Percentiles rank a stretch among this genome's conserved stretches.
These are phyloP conservation scores for Falco columbarius DNA, from an alignment of 2,797 vertebrate genomes.

Conservation along the genomic window DNA sequence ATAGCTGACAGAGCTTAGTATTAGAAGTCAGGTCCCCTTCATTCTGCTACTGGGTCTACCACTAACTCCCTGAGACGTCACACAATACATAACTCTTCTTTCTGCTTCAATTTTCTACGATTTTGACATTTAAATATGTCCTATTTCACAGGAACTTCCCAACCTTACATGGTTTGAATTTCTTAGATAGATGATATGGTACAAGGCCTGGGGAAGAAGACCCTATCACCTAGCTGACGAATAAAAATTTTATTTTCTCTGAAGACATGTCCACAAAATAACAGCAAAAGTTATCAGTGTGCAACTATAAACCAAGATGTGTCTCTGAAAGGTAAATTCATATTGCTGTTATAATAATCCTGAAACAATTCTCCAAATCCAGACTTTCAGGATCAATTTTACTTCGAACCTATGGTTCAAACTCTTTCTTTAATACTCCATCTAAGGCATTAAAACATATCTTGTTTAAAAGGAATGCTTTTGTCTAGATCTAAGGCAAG, in stretches of 20 bases:
- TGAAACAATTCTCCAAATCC: not conserved
- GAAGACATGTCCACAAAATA: not conserved
- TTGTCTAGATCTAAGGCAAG: not conserved
- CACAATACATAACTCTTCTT: not conserved
- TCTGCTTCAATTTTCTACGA: not conserved
- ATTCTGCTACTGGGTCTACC: not conserved
- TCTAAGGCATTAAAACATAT: not conserved
- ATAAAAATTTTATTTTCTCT: not conserved
- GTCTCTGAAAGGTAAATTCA: not conserved
- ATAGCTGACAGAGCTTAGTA: not conserved
- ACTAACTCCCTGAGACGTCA: not conserved
- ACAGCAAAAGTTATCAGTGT: not conserved
- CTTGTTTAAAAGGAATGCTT: not conserved
- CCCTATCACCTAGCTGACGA: not conserved
- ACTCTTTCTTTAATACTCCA: not conserved
- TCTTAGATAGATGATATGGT: not conserved
- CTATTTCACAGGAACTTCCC: not conserved
- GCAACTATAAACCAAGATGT: not conserved
- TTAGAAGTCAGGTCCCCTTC: constrained; percentile 6
- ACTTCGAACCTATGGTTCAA: not conserved
- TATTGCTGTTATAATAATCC: not conserved
- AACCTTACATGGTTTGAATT: not conserved
- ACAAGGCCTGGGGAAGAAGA: not conserved
- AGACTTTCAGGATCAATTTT: not conserved
- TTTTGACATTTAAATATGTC: not conserved